These are phyloP conservation scores for Silurus glanis DNA, from an alignment of 2,113 vertebrate genomes.

Conservation along the genomic window DNA sequence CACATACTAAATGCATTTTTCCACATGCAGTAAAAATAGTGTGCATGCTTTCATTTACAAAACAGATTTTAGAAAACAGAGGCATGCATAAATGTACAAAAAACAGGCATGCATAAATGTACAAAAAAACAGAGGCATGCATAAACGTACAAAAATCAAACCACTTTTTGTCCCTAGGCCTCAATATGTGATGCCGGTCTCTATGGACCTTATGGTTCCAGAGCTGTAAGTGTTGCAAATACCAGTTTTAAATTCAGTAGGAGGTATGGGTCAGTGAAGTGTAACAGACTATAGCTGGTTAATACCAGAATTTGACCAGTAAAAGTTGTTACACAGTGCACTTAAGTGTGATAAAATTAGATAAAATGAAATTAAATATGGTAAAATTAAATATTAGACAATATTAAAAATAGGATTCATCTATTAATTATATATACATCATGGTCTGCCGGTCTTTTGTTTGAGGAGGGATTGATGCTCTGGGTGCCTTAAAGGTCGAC, in stretches of 20 bases:
- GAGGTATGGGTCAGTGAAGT: not conserved
- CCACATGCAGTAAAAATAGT: not conserved
- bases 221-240: slow-evolving; percentile 78
- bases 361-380: too few species aligned
- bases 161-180: slow-evolving; percentile 70
- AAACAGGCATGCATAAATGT: too few species aligned
- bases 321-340: too few species aligned
- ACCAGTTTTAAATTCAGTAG: not conserved
- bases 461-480: not conserved
- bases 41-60: not conserved
- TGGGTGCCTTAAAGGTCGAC: not conserved
- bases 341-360: too few species aligned
- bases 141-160: too few species aligned
- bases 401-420: not conserved
- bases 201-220: slow-evolving; percentile 76
- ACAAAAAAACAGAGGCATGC: too few species aligned
- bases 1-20: not conserved
- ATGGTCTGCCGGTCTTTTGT: not conserved
- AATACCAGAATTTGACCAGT: not conserved
- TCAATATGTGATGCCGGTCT: slow-evolving; percentile 79
- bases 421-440: too few species aligned
- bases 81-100: too few species aligned
- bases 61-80: not conserved
- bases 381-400: not conserved
- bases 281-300: not conserved